Base-by-base conservation (phyloP, 2,888 invertebrate genomes). In the Chelonus formosanus region DNA sequence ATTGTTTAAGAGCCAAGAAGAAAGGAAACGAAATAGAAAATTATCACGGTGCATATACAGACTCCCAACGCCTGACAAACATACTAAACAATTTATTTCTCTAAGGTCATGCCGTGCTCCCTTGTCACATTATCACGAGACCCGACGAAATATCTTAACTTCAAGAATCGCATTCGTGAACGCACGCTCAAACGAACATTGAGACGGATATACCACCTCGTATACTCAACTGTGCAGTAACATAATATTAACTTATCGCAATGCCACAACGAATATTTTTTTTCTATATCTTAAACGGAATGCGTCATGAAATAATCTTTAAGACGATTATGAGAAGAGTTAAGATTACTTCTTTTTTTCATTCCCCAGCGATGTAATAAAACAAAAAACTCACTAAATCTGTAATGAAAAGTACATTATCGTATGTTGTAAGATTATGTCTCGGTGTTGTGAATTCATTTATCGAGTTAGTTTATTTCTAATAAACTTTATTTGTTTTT, bases 21-120 rank as follows among this genome's bases (percentile, higher is more conserved):
- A 40, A 40, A 40, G 31, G 32, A 40, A 56, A 40, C 20, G n/a
- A 7, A 44, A 56, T 34, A 20, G 56, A 43, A 56, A 56, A 52
- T 32, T 45, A 53, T 62, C 44, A 36, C 36, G 43, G 44, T 20
- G 43, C 43, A 10, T 45, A 35, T 56, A 48, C 48, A 48, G 61
- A 63, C 63, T 44, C 48, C 59, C 36, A 61, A 45, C 55, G 52
- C 31, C 58, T 7, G 32, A 58, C 62, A 47, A 65, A 61, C 62
- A 66, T 64, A 66, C 66, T 66, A 67, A 65, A 67, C 67, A 76
- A 74, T 78, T 78, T 78, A 78, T 77, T 74, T 75, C 73, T 32
- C 62, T 70, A 70, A 71, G 78, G 76, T 78, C 76, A 68, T 62
- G 20, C 67, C 63, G 57, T 71, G 76, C 71, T 73, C 76, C 74